Conservation (phyloP, 2,797 vertebrate species). For the Euthynnus affinis region DNA sequence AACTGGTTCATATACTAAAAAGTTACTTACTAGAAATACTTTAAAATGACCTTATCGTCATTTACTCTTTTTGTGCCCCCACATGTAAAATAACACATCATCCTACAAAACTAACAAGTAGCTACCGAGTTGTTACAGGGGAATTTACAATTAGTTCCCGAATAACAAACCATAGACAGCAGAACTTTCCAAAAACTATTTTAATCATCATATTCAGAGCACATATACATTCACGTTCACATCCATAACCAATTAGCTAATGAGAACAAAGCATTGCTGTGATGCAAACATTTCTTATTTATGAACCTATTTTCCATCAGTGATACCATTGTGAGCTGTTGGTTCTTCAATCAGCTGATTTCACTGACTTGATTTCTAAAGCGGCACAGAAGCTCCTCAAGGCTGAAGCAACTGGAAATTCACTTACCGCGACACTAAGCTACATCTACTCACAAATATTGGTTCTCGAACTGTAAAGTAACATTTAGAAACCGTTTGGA, state of each 20-base stretch:
- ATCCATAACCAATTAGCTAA: neutral
- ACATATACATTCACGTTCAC: neutral
- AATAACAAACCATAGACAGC: neutral
- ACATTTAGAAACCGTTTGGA: neutral
- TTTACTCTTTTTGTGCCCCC: too few species aligned
- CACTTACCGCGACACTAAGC: neutral
- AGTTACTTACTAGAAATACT: too few species aligned
- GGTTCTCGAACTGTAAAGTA: neutral
- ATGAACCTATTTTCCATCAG: neutral
- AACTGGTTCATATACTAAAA: too few species aligned
- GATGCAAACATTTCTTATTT: neutral
- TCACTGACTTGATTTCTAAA: neutral
- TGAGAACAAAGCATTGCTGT: neutral
- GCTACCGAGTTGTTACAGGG: neutral
- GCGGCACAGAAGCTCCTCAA: too few species aligned
- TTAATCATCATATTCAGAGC: neutral
- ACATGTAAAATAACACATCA: neutral
- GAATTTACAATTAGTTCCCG: neutral
- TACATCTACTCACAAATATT: neutral
- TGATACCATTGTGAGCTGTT: neutral
- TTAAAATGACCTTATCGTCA: neutral
- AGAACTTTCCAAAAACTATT: too few species aligned
- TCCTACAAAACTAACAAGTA: neutral
- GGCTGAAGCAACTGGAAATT: neutral
- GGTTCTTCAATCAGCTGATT: neutral